These are phyloP conservation scores for Drosophila recens DNA, from an alignment of 2,888 invertebrate species.

Conservation along the genomic window DNA sequence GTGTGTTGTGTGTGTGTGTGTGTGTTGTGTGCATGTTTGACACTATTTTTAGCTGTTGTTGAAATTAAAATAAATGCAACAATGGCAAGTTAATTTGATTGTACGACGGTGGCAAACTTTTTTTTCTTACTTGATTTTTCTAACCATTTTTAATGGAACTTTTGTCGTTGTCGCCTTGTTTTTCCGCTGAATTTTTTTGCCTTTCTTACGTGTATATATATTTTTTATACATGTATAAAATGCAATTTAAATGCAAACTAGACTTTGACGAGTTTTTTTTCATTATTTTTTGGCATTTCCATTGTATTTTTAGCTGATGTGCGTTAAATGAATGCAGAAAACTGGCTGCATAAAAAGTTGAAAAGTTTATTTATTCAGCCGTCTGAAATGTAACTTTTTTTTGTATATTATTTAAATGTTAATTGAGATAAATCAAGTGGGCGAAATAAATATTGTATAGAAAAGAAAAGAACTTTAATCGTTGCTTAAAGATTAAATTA, in stretches of 20 bases:
- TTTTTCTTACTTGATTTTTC: constrained; percentile 25
- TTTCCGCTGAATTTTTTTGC: constrained; percentile 1
- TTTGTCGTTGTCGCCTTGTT: constrained; percentile 41
- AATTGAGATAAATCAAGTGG: constrained; percentile 5
- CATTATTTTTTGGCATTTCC: constrained; percentile 6
- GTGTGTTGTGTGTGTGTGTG: constrained; percentile 29
- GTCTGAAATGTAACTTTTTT: constrained; percentile 31
- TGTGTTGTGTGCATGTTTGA: constrained; percentile 45
- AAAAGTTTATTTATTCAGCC: constrained; percentile 5
- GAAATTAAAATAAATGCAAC: constrained; percentile 77
- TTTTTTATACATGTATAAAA: constrained; percentile 32
- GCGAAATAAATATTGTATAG: neutral
- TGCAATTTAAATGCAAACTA: constrained; percentile 77
- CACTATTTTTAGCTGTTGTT: constrained; percentile 75
- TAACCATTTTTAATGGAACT: constrained; percentile 50
- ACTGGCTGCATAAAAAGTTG: constrained; percentile 26
- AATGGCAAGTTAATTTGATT: constrained; percentile 77
- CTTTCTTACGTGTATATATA: constrained; percentile 1
- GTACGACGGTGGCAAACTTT: constrained; percentile 40
- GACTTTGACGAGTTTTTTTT: constrained; percentile 8
- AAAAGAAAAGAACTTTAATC: too few species aligned
- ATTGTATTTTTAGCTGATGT: constrained; percentile 38
- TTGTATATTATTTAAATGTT: constrained; percentile 7
- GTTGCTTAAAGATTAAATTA: neutral
- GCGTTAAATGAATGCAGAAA: constrained; percentile 22